Base-by-base conservation (phyloP, 2,888 invertebrate genomes). In the Rhogogaster chlorosoma region DNA sequence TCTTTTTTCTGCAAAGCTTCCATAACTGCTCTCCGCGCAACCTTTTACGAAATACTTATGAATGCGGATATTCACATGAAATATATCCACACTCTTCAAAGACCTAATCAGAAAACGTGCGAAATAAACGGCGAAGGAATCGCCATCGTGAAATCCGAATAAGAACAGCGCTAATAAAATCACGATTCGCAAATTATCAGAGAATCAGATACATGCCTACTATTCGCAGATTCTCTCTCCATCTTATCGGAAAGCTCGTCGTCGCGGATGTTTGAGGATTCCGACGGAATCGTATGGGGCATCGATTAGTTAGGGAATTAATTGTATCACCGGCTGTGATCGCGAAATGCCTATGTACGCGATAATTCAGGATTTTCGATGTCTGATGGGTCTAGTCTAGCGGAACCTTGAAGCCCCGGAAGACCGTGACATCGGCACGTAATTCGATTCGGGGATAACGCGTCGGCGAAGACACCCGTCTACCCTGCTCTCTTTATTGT, bases 401-500 rank as follows among this genome's bases (percentile, higher is more conserved):
- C 4, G 10, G 71, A n/a, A 9, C 29, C n/a, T 42, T 22, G 22
- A 70, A 38, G n/a, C 77, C 57, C 22, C 38, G 36, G n/a, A 9
- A 38, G 29, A 32, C 45, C 49, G 53, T 45, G 29, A 53, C 49
- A 77, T 77, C 49, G 53, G 71, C 49, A 49, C 77, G 53, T 77
- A 77, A 77, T 77, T 77, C 77, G 53, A 77, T 77, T 77, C 9
- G 45, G 15, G 45, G 77, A 77, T 77, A 77, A 77, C 45, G 77
- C 77, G 45, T 26, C 18, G n/a, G 18, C 49, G 29, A n/a, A 45
- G 77, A 77, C n/a, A 26, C 49, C 18, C 45, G 53, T 18, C 77
- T 53, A n/a, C 53, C 77, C 7, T 18, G 32, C 53, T 73, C 22
- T 42, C 12, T 42, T 42, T 22, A 73, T 73, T 22, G 42, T 22